Conservation (phyloP, 2,113 vertebrate genomes). For the Hiodon tergisus region DNA sequence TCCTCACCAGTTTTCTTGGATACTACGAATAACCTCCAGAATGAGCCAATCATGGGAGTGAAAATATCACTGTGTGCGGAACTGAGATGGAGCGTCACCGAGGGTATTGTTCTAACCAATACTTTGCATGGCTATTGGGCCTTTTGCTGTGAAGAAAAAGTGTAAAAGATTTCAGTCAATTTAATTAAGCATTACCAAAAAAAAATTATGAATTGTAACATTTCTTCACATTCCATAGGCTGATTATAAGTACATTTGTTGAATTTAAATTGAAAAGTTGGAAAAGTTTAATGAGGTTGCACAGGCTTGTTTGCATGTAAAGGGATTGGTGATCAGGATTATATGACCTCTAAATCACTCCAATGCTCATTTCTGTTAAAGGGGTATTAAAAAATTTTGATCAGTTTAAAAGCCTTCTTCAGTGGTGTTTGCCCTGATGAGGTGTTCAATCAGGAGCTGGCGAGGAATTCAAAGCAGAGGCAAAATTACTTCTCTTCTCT, state of each 20-base stretch:
- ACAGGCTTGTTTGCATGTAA: neutral
- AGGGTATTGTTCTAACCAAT: no score
- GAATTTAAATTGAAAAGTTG: neutral
- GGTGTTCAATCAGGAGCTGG: slow-evolving; percentile 14
- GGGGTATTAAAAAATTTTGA: neutral
- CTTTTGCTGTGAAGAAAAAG: no score
- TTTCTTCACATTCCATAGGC: neutral
- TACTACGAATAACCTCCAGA: no score
- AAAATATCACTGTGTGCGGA: no score
- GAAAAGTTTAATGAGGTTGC: neutral
- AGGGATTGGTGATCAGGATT: no score
- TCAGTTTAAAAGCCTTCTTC: neutral
- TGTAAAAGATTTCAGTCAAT: no score
- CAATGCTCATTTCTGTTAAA: no score
- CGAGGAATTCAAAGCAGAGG: slow-evolving; percentile 17
- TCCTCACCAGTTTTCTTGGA: no score
- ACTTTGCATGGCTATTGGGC: no score
- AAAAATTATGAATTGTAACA: neutral
- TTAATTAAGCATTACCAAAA: no score
- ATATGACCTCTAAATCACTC: neutral
- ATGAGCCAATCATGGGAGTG: no score
- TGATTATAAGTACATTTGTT: neutral
- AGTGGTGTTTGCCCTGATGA: slow-evolving; percentile 2
- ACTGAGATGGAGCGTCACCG: no score
- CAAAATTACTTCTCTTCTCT: slow-evolving; percentile 22